phyloP scores from a whole-genome alignment of 2,888 invertebrate species.

The Pachycephus smyrnensis region DNA sequence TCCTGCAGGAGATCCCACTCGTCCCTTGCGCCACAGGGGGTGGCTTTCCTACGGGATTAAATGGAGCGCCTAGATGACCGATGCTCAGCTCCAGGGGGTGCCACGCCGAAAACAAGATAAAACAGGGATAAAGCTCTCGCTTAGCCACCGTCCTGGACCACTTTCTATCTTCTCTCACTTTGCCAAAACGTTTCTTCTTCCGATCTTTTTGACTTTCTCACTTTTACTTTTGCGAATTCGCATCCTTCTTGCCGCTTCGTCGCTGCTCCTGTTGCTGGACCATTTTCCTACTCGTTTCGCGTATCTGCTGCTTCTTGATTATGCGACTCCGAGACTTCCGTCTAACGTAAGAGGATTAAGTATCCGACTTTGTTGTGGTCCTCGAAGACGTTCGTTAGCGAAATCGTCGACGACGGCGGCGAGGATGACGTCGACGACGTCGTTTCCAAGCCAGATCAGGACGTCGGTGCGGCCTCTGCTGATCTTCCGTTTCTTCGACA shows the following conservation, averaged over 20 bases:
- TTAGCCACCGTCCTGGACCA: constrained; percentile 23
- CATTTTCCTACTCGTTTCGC: neutral
- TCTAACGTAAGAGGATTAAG: constrained; percentile 48
- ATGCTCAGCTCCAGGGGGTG: constrained; percentile 50
- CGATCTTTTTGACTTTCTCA: neutral
- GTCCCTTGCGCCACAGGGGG: constrained; percentile 51
- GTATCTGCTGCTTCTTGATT: neutral
- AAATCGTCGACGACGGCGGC: constrained; percentile 35
- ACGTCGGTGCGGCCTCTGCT: neutral
- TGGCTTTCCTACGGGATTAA: constrained; percentile 62
- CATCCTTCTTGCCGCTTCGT: neutral
- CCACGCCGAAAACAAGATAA: constrained; percentile 60
- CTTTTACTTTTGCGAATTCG: neutral
- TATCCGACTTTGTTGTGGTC: constrained; percentile 55
- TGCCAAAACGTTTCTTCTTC: neutral
- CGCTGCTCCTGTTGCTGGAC: neutral
- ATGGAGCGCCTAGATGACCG: constrained; percentile 66
- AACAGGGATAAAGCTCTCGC: constrained; percentile 60
- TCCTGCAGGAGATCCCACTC: constrained; percentile 58
- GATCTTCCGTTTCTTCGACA: neutral
- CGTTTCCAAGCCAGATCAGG: constrained; percentile 3
- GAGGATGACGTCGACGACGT: constrained; percentile 25
- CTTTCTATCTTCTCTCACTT: neutral
- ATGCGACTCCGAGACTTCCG: constrained; percentile 11
- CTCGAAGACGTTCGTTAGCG: constrained; percentile 58